Conservation (phyloP, 2,888 invertebrate genomes). For the Bugulina stolonifera region DNA sequence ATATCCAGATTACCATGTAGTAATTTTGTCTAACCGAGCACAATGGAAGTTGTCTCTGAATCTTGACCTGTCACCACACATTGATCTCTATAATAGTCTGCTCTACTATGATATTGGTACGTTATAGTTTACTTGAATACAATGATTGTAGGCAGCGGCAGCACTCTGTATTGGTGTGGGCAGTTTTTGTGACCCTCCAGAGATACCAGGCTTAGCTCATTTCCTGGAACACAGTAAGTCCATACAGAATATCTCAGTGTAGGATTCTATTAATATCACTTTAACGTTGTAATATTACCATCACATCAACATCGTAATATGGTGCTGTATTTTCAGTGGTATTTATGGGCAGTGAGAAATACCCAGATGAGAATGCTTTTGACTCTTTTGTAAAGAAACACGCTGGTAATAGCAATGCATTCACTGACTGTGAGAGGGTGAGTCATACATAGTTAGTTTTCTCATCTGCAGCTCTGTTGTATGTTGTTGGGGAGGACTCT, state of each 20-base stretch:
- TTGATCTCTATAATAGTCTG: neutral
- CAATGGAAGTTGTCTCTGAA: neutral
- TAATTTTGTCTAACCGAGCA: too few species aligned
- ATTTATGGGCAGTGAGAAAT: slow-evolving; percentile 88
- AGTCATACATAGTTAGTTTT: neutral
- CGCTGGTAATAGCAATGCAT: slow-evolving; percentile 80
- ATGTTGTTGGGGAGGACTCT: too few species aligned
- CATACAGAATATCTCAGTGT: too few species aligned
- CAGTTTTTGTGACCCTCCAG: slow-evolving; percentile 46
- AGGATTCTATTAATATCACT: too few species aligned
- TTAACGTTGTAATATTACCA: too few species aligned
- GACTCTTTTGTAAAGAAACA: slow-evolving; percentile 67
- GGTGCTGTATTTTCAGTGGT: slow-evolving; percentile 60
- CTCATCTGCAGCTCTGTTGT: neutral
- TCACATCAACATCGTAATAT: too few species aligned
- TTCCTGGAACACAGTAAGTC: slow-evolving; percentile 51
- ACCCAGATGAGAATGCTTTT: slow-evolving; percentile 77
- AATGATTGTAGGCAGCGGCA: slow-evolving; percentile 42
- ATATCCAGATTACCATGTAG: too few species aligned
- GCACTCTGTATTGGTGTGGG: slow-evolving; percentile 45
- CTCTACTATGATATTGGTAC: too few species aligned
- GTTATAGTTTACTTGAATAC: too few species aligned
- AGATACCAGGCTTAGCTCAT: slow-evolving; percentile 50
- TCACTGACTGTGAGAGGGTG: slow-evolving; percentile 71
- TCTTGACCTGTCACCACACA: too few species aligned